phyloP scores from a whole-genome alignment of 1,140 invertebrate species.

The Drosophila obscura region DNA sequence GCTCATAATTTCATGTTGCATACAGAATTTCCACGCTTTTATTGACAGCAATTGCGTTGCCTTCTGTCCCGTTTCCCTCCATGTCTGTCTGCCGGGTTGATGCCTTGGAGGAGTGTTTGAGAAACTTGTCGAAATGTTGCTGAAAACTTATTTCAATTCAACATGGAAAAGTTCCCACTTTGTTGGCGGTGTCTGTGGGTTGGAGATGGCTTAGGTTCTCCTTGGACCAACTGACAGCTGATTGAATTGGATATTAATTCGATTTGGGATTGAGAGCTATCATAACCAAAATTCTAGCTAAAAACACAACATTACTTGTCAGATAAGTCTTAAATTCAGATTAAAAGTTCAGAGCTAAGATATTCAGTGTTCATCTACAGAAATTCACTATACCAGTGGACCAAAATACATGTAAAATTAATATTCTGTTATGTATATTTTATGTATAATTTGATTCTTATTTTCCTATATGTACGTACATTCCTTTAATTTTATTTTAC shows the following conservation, averaged over 20 bases:
- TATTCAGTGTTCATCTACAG: too few species aligned
- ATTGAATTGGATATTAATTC: constrained; percentile 45
- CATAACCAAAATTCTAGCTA: too few species aligned
- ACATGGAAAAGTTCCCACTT: constrained; percentile 52
- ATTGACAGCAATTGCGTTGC: constrained; percentile 72
- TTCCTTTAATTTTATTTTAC: too few species aligned
- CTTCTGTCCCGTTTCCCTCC: neutral
- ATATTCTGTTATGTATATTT: too few species aligned
- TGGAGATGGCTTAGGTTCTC: neutral
- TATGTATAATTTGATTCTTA: too few species aligned
- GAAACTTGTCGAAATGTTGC: constrained; percentile 59
- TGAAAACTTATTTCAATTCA: constrained; percentile 56
- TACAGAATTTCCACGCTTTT: constrained; percentile 56
- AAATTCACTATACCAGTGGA: too few species aligned
- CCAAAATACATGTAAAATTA: too few species aligned
- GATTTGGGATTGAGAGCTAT: neutral
- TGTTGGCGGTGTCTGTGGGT: neutral
- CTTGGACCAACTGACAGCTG: constrained; percentile 23
- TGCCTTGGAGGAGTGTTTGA: constrained; percentile 41
- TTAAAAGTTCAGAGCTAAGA: too few species aligned
- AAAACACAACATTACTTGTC: too few species aligned
- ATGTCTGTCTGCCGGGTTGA: constrained; percentile 16
- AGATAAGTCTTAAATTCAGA: too few species aligned
- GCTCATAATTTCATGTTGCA: constrained; percentile 70
- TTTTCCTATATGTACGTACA: too few species aligned